These are phyloP conservation scores for Hypercompe scribonia DNA, from an alignment of 2,888 invertebrate genomes.

Conservation along the genomic window DNA sequence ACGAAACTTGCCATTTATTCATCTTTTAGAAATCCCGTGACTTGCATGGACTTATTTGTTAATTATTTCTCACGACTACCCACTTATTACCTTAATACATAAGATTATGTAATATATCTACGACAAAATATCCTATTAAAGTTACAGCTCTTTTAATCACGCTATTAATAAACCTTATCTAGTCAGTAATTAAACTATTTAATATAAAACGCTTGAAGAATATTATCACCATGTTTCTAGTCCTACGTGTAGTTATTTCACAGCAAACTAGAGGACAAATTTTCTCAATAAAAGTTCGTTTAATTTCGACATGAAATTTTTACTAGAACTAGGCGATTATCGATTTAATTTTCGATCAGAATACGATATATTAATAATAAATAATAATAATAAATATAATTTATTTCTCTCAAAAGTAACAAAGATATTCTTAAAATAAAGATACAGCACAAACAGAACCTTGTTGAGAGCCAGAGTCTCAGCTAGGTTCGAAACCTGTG, in stretches of 20 bases:
- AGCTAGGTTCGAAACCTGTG: too few relatives aligned
- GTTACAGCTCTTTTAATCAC: neutral
- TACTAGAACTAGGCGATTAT: too few relatives aligned
- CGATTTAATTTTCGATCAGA: too few relatives aligned
- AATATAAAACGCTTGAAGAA: constrained; percentile 9
- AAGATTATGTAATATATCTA: neutral
- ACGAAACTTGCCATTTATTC: neutral
- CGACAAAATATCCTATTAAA: neutral
- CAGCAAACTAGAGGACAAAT: neutral
- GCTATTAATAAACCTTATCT: constrained; percentile 13
- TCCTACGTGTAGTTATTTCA: neutral
- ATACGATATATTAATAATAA: too few relatives aligned
- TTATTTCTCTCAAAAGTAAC: too few relatives aligned
- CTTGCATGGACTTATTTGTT: neutral
- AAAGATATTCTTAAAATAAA: too few relatives aligned
- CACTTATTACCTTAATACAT: neutral
- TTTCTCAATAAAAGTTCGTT: too few relatives aligned
- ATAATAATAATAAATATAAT: too few relatives aligned
- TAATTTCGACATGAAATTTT: too few relatives aligned
- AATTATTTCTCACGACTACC: neutral
- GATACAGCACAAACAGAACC: too few relatives aligned
- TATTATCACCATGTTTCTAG: constrained; percentile 6
- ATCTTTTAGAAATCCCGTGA: neutral
- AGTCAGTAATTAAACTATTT: constrained; percentile 15
- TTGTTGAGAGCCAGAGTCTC: too few relatives aligned